These are phyloP conservation scores for Drosophila paramelanica DNA, from an alignment of 2,888 invertebrate species.

Conservation along the genomic window DNA sequence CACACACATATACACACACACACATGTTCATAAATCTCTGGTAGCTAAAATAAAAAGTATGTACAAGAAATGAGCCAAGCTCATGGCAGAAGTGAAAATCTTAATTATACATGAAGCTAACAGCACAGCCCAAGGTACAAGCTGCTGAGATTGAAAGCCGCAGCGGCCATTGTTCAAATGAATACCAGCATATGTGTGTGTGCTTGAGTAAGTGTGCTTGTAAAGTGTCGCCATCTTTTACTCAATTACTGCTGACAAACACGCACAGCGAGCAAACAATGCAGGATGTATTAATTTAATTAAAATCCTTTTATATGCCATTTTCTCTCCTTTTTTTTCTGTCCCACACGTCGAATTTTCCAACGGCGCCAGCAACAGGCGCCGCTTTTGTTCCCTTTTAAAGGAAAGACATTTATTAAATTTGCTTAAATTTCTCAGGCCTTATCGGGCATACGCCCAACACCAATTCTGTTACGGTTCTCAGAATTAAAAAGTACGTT, in stretches of 20 bases:
- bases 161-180: slow-evolving; percentile 61
- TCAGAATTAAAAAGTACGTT: background rate
- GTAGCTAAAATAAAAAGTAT: slow-evolving; percentile 17
- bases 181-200: slow-evolving; percentile 17
- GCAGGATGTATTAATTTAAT: slow-evolving; percentile 78
- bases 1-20: slow-evolving; percentile 3
- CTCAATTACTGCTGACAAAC: slow-evolving; percentile 73
- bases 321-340: slow-evolving; percentile 30
- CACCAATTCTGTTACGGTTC: background rate
- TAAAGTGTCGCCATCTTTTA: slow-evolving; percentile 73
- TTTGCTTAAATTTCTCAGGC: slow-evolving; percentile 18
- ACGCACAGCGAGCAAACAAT: slow-evolving; percentile 60
- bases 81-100: slow-evolving; percentile 74
- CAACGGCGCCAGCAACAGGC: slow-evolving; percentile 18
- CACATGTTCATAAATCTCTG: slow-evolving; percentile 62
- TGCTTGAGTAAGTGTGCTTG: slow-evolving; percentile 37
- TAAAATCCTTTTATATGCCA: slow-evolving; percentile 74
- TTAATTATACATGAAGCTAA: slow-evolving; percentile 77
- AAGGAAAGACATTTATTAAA: slow-evolving; percentile 18
- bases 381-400: slow-evolving; percentile 10
- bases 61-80: slow-evolving; percentile 34
- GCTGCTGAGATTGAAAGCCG: slow-evolving; percentile 69
- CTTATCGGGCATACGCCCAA: background rate
- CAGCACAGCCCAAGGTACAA: slow-evolving; percentile 46
- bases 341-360: slow-evolving; percentile 30